Evolutionary conservation across 2,113 vertebrate species (phyloP).

Genomic region (Myrmecobius fasciatus): DNA sequence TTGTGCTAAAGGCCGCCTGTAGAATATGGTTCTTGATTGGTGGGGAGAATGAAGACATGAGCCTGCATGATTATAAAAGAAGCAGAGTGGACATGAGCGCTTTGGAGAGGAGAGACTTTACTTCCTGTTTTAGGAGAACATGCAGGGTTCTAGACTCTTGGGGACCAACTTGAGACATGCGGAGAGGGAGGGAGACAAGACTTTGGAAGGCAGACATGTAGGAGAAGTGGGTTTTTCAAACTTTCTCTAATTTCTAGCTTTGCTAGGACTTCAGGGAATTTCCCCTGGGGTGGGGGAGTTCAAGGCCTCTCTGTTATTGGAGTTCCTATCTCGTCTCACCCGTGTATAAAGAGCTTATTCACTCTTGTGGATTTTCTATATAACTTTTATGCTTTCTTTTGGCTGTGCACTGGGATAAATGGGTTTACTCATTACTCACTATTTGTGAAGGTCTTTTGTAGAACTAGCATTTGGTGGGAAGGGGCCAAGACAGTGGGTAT

Average conservation of each 20-base stretch:
- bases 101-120: background rate
- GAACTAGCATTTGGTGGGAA: background rate
- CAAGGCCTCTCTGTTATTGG: background rate
- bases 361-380: background rate
- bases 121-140: background rate
- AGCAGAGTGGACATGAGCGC: background rate
- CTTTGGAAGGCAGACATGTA: background rate
- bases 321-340: background rate
- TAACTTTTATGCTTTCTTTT: background rate
- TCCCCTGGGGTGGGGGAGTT: background rate
- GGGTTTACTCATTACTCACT: background rate
- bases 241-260: background rate
- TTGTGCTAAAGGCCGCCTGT: background rate
- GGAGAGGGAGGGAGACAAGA: background rate
- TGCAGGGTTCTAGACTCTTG: background rate
- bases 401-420: background rate
- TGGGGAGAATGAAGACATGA: background rate
- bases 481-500: background rate
- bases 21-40: background rate
- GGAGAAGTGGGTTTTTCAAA: background rate
- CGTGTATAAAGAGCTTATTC: background rate
- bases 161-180: background rate
- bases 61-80: background rate
- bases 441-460: slow-evolving; percentile 2
- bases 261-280: background rate